phyloP scores from a whole-genome alignment of 1,140 invertebrate genomes.

The Aphidius gifuensis region DNA sequence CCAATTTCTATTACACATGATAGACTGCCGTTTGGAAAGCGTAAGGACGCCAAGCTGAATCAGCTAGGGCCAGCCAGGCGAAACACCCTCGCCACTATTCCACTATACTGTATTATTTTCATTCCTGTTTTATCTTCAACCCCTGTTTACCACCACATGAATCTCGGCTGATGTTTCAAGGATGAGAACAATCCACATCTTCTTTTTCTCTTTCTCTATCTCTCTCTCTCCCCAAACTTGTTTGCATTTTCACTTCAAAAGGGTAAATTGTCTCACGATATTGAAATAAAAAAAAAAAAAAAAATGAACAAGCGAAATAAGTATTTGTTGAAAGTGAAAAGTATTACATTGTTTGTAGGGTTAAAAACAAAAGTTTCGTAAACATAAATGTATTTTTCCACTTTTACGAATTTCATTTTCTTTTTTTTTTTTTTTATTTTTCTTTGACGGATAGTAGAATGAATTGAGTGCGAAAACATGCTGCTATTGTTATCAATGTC shows the following conservation, averaged over 20 bases:
- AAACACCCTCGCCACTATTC: constrained; percentile 33
- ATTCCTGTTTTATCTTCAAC: too few species aligned
- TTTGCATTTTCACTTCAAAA: too few species aligned
- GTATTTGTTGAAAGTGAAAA: not conserved
- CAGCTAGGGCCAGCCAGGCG: constrained; percentile 42
- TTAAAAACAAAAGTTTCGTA: not conserved
- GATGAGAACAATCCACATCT: too few species aligned
- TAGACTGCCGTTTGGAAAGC: constrained; percentile 33
- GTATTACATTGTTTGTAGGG: not conserved
- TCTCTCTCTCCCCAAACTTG: too few species aligned
- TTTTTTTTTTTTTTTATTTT: too few species aligned
- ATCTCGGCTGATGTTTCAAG: not conserved
- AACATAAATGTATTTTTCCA: constrained; percentile 5
- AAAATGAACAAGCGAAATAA: not conserved
- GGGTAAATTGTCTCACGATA: too few species aligned
- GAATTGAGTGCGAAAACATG: constrained; percentile 2
- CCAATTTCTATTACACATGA: constrained; percentile 36
- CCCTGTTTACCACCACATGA: not conserved
- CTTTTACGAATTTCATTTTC: not conserved
- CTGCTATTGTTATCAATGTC: not conserved
- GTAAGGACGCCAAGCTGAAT: constrained; percentile 45
- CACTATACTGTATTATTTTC: not conserved
- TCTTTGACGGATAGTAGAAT: too few species aligned
- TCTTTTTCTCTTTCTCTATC: too few species aligned
- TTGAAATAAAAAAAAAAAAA: too few species aligned